A percentile compares a stretch with the other conserved stretches of the same genome.
phyloP scores from a whole-genome alignment of 2,888 invertebrate genomes.

The Eristalinus sepulchralis region DNA sequence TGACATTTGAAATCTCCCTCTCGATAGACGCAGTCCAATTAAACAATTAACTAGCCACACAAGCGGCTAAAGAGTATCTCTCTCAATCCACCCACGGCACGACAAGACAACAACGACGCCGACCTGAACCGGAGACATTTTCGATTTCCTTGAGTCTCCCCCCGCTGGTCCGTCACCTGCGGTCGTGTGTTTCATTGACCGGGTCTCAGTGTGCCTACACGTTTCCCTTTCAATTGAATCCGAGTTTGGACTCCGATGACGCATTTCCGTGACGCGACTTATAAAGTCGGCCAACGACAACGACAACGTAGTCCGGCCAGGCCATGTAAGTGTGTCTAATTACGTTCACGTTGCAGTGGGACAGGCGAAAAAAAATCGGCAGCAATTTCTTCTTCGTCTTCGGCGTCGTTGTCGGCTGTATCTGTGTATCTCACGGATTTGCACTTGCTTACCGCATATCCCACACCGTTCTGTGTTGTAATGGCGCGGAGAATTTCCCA shows the following conservation, averaged over 20 bases:
- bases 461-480: constrained; percentile 23
- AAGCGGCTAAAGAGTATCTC: constrained; percentile 4
- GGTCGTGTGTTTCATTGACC: constrained; percentile 29
- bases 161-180: not conserved
- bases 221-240: constrained; percentile 60
- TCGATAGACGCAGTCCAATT: constrained; percentile 54
- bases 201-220: constrained; percentile 39
- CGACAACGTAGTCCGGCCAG: constrained; percentile 3
- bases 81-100: constrained; percentile 41
- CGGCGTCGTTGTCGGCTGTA: constrained; percentile 14
- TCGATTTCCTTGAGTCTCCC: constrained; percentile 52
- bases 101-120: too few species aligned
- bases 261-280: constrained; percentile 71
- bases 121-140: constrained; percentile 15
- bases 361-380: not conserved
- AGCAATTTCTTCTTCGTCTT: constrained; percentile 1
- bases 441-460: constrained; percentile 36
- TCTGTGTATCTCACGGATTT: constrained; percentile 41
- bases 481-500: constrained; percentile 18
- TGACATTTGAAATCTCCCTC: constrained; percentile 40
- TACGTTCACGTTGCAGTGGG: constrained; percentile 44
- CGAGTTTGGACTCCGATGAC: constrained; percentile 46
- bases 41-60: constrained; percentile 56
- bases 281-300: constrained; percentile 48
- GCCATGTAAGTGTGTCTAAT: constrained; percentile 63